Evolutionary conservation across 92 coral and sea anemone genomes (phyloP).

Genomic region (Paragorgia papillata): DNA sequence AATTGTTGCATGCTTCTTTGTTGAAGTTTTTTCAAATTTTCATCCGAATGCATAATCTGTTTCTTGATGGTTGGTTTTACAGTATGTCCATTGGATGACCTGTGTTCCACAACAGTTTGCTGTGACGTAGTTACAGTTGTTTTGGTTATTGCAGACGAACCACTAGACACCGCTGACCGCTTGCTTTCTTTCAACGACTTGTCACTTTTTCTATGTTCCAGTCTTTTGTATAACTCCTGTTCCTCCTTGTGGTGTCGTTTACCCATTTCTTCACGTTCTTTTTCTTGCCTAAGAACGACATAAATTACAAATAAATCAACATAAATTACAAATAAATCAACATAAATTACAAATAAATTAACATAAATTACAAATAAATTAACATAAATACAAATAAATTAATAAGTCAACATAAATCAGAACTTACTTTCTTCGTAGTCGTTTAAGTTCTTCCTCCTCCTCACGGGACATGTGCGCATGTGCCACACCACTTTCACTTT

Average conservation of each 20-base stretch:
- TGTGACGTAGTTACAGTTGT: background rate
- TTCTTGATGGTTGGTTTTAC: constrained; percentile 56
- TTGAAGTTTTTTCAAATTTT: constrained; percentile 34
- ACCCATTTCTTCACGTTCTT: constrained; percentile 81
- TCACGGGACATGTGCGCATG: constrained; percentile 56
- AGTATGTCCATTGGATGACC: constrained; percentile 53
- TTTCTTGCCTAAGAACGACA: constrained; percentile 82
- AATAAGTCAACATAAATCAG: background rate
- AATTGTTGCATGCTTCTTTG: constrained; percentile 44
- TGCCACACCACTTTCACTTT: constrained; percentile 49
- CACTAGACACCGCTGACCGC: background rate
- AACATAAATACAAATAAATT: too few species aligned
- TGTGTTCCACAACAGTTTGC: constrained; percentile 42
- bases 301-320: background rate
- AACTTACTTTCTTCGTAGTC: constrained; percentile 63
- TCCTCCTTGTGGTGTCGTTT: constrained; percentile 78
- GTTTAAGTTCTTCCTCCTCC: constrained; percentile 80
- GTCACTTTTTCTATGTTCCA: constrained; percentile 54
- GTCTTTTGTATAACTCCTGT: constrained; percentile 59
- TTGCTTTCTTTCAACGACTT: constrained; percentile 5
- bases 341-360: background rate
- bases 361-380: background rate
- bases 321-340: background rate
- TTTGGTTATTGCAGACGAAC: background rate
- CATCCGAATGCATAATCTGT: constrained; percentile 30